These are phyloP conservation scores for Nymphicus hollandicus DNA, from an alignment of 2,113 vertebrate species.

Conservation along the genomic window DNA sequence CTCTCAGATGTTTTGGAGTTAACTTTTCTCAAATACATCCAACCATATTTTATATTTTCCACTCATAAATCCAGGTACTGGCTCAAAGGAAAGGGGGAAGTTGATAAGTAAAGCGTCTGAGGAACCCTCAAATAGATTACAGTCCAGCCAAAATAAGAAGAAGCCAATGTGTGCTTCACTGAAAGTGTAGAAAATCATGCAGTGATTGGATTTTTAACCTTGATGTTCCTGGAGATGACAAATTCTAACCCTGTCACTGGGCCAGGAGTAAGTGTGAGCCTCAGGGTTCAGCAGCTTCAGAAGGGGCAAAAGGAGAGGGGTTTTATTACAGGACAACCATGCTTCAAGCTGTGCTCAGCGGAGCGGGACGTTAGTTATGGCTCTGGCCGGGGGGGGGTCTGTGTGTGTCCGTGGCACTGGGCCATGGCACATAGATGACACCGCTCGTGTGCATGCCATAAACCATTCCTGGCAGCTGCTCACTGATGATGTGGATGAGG, in stretches of 20 bases:
- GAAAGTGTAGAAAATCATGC: background rate
- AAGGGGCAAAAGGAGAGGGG: background rate
- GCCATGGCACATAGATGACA: background rate
- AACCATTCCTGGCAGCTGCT: background rate
- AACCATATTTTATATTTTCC: background rate
- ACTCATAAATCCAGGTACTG: background rate
- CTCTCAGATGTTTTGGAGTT: background rate
- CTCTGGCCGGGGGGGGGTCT: background rate
- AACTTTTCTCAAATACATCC: background rate
- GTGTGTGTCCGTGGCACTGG: rapidly evolving
- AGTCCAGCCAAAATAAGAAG: background rate
- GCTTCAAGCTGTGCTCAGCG: background rate
- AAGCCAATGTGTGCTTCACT: background rate
- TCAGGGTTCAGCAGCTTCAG: background rate
- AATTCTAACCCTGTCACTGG: background rate
- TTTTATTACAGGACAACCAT: background rate
- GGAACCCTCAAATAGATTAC: background rate
- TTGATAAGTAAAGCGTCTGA: background rate
- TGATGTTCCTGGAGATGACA: background rate
- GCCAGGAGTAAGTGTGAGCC: background rate
- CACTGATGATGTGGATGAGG: background rate
- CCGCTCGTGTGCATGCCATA: rapidly evolving
- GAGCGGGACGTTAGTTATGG: rapidly evolving
- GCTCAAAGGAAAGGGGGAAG: background rate
- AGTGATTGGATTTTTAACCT: background rate